These are phyloP conservation scores for Dryocosmus kuriphilus DNA, from an alignment of 2,888 invertebrate genomes.

Conservation along the genomic window DNA sequence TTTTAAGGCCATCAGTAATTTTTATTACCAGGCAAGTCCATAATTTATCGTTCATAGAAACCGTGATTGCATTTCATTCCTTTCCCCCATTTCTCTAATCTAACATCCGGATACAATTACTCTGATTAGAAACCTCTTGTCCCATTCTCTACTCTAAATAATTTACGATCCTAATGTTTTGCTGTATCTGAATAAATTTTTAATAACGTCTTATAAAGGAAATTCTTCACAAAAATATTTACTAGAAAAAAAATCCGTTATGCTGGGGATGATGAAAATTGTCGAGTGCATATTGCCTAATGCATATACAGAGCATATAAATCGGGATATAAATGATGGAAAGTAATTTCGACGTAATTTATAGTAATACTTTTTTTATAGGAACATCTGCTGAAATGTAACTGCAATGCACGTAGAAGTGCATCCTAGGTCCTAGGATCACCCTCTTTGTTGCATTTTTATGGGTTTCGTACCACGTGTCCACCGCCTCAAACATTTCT, in stretches of 20 bases:
- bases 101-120: too few relatives aligned
- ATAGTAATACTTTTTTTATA: background rate
- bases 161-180: too few relatives aligned
- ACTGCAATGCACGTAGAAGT: background rate
- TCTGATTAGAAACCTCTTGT: too few relatives aligned
- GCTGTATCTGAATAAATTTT: too few relatives aligned
- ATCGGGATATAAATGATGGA: background rate
- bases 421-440: slow-evolving; percentile 34
- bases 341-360: background rate
- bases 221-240: background rate
- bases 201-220: background rate
- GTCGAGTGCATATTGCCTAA: too few relatives aligned
- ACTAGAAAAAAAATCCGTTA: background rate
- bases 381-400: slow-evolving; percentile 25
- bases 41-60: slow-evolving; percentile 14
- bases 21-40: slow-evolving; percentile 8
- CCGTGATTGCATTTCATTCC: background rate
- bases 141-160: too few relatives aligned
- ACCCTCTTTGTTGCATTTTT: slow-evolving; percentile 25
- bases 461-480: slow-evolving; percentile 32
- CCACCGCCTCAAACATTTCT: slow-evolving; percentile 26
- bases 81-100: background rate
- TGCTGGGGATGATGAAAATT: background rate
- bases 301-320: too few relatives aligned
- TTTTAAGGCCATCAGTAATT: slow-evolving; percentile 34